Evolutionary conservation across 2,113 vertebrate genomes (phyloP), one percentile per base, ranked within the genome.

Genomic region (Rhipidura dahli): DNA sequence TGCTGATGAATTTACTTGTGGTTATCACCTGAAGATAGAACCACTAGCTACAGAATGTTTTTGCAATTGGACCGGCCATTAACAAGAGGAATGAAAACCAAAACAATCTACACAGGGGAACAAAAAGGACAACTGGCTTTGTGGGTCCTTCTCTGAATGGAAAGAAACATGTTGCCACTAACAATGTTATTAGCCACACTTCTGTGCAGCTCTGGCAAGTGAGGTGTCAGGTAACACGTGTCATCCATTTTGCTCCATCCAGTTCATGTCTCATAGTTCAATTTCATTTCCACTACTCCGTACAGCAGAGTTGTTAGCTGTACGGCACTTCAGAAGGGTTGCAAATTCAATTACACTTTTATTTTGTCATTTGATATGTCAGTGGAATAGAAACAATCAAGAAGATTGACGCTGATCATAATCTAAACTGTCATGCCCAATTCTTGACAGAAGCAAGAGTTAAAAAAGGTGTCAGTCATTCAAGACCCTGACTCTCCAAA

Each of bases 361-460:
- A 94, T 95, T 97, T 94, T 92, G 64, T 95, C 91, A 96, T 96
- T 97, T 95, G 85, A 94, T 96, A 94, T 73, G 91, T 63, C 87
- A 92, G 56, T 93, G 69, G 54, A 96, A 97, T 69, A 96, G 89
- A 97, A 97, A 96, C 94, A 96, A 98, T 97, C 94, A 97, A 95
- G 95, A 97, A 97, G 82, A 96, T 50, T 96, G 96, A 91, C 97
- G 94, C 42, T 93, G 83, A 97, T 96, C 89, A 93, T 91, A 97
- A 96, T 78, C 79, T 65, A 40, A 96, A 96, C 93, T 97, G 95
- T 92, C 96, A 96, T 86, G 69, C 54, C 84, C 88, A 95, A 42
- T 89, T 70, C 40, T 90, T 97, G 92, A 95, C 80, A 96, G 79
- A 96, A 39, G 57, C 72, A 91, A 84, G 75, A 96, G 53, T 89